Percentiles rank a stretch among this genome's conserved stretches.
These are phyloP conservation scores for Atractosteus spatula DNA, from an alignment of 2,113 vertebrate species.

Conservation along the genomic window DNA sequence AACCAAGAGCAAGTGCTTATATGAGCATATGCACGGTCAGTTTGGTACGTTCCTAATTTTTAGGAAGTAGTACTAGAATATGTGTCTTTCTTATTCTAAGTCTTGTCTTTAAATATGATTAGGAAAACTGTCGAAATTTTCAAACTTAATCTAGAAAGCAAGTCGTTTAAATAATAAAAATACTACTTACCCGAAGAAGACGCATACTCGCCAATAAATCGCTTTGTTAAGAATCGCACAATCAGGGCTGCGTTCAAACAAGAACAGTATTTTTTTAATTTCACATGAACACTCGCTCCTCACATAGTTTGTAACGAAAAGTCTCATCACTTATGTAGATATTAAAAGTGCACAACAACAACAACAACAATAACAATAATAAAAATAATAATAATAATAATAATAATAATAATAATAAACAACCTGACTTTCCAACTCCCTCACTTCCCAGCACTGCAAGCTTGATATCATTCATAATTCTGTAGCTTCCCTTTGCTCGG, in stretches of 20 bases:
- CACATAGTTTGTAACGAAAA: not conserved
- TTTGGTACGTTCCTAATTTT: no score
- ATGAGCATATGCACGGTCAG: no score
- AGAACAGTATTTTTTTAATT: not conserved
- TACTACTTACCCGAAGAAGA: constrained; percentile 71
- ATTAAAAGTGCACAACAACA: not conserved
- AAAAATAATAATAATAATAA: not conserved
- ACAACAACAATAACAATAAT: not conserved
- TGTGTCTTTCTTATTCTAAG: no score
- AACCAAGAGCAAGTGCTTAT: no score
- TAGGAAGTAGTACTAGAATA: no score
- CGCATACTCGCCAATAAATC: constrained; percentile 82
- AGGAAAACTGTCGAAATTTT: no score
- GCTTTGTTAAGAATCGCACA: constrained; percentile 75
- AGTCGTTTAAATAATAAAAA: not conserved
- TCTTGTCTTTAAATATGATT: no score
- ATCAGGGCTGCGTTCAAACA: constrained; percentile 67
- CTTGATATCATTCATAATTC: constrained; percentile 70
- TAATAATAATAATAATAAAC: constrained; percentile 20
- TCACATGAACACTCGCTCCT: no score
- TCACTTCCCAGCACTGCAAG: constrained; percentile 72
- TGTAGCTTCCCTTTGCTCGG: not conserved
- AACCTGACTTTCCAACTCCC: constrained; percentile 81
- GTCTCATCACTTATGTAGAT: not conserved
- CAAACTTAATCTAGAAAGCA: not conserved